These are phyloP conservation scores for Artibeus jamaicensis DNA, from an alignment of 2,797 vertebrate species.

Conservation along the genomic window DNA sequence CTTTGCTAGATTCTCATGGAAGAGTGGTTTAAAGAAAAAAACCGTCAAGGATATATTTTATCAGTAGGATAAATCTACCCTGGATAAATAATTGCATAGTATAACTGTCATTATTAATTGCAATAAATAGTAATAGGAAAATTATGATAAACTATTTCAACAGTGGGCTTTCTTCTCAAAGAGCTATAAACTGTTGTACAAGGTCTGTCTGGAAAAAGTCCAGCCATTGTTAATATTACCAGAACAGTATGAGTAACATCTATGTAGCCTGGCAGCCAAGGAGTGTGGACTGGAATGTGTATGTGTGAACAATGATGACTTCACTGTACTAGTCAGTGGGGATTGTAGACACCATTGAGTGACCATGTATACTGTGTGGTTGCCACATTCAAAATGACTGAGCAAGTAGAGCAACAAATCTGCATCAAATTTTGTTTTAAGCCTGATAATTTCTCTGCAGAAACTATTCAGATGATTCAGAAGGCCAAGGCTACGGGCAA, in stretches of 20 bases:
- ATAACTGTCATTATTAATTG: not conserved
- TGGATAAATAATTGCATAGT: slow-evolving; percentile 4
- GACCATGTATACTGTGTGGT: not conserved
- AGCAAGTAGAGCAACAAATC: not conserved
- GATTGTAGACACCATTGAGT: not conserved
- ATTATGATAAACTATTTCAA: slow-evolving; percentile 27
- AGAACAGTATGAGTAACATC: not conserved
- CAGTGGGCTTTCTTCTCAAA: slow-evolving; percentile 32
- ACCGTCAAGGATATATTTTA: not conserved
- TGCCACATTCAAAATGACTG: not conserved
- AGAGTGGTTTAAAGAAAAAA: not conserved
- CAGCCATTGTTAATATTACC: not conserved
- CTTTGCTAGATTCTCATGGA: slow-evolving; percentile 22
- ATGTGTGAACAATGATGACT: not conserved
- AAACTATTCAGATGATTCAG: not conserved
- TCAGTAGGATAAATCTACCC: not conserved
- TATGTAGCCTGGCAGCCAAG: not conserved
- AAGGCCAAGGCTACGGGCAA: not conserved
- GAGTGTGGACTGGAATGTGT: not conserved
- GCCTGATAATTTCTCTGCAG: not conserved
- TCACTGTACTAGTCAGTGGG: not conserved
- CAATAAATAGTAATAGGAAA: not conserved
- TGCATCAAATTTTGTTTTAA: not conserved
- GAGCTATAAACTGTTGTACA: not conserved
- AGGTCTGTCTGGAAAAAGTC: not conserved